Base-by-base conservation (phyloP, 2,797 vertebrate genomes). In the Ctenochaetus hawaiiensis region DNA sequence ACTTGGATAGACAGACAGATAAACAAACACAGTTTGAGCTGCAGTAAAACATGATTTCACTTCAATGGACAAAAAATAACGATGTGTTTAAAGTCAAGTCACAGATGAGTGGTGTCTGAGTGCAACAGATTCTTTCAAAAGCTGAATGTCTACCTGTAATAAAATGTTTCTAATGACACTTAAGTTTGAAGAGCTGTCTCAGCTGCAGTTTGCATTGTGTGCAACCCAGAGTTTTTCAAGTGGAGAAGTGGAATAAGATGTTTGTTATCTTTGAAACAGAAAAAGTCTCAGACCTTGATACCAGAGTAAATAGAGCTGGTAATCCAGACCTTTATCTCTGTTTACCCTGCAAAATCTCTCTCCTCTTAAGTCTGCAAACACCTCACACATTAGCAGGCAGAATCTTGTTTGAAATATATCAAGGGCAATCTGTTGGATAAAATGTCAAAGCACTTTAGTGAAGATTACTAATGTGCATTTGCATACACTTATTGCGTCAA, bases 271-370 rank as follows among this genome's bases (percentile, higher is more conserved):
- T 77, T 78, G 26, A 87, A 88, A 75, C 23, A 47, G 51, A 44
- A 75, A 64, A 66, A 61, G 75, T 67, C 64, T 52, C 26, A 11
- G 44, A 57, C 39, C 45, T 67, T 57, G 43, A 84, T 75, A 67
- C 75, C 83, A 78, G 64, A 75, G 39, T 68, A 79, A 86, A 90
- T 65, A 68, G 45, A 80, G 57, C 26, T 56, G 61, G 26, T 85
- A 80, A 88, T 88, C 74, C 73, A 37, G 54, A 52, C 41, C 37
- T 67, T 79, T 64, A 87, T 82, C 49, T 60, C 37, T 52, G 34
- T 78, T 80, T 71, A 82, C 71, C 11, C 39, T 63, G 63, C 23
- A 37, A 84, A 66, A 52, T 51, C 58, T 70, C 20, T 26, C 14
- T 52, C 23, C 14, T 75, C 47, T 70, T 39, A 2, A 68, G 52